Evolutionary conservation across 2,797 vertebrate species (phyloP).

Genomic region (Chiroxiphia lanceolata): DNA sequence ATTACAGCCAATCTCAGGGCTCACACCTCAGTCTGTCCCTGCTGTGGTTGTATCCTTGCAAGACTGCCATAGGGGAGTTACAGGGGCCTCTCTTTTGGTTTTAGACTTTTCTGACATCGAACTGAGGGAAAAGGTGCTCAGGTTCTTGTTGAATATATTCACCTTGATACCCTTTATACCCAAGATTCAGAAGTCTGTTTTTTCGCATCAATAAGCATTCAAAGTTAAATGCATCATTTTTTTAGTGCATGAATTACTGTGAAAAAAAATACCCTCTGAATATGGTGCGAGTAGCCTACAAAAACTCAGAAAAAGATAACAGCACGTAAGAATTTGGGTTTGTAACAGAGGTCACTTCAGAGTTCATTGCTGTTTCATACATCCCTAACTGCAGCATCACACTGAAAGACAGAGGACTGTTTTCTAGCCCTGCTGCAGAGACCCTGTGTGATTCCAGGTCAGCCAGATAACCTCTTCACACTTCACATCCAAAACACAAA

Average conservation of each 20-base stretch:
- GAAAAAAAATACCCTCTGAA: not conserved
- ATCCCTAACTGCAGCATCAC: not conserved
- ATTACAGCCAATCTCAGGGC: not conserved
- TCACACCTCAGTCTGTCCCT: not conserved
- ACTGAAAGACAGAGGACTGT: not conserved
- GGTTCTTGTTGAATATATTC: not conserved
- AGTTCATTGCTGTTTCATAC: not conserved
- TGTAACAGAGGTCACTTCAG: not conserved
- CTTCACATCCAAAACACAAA: not conserved
- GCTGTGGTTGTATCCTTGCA: not conserved
- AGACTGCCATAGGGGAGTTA: not conserved
- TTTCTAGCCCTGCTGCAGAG: not conserved
- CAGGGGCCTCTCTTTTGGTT: not conserved
- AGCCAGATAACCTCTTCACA: conserved; percentile 4
- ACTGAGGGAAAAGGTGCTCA: not conserved
- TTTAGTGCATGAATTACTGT: not conserved
- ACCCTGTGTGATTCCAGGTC: not conserved
- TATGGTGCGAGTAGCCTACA: not conserved
- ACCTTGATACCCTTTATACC: not conserved
- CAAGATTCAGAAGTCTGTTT: not conserved
- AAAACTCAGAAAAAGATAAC: not conserved
- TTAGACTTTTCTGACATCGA: not conserved
- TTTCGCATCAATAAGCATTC: not conserved
- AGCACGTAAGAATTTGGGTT: not conserved
- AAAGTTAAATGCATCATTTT: not conserved